These are phyloP conservation scores for Exephanes ischioxanthus DNA, from an alignment of 2,888 invertebrate genomes.

Conservation along the genomic window DNA sequence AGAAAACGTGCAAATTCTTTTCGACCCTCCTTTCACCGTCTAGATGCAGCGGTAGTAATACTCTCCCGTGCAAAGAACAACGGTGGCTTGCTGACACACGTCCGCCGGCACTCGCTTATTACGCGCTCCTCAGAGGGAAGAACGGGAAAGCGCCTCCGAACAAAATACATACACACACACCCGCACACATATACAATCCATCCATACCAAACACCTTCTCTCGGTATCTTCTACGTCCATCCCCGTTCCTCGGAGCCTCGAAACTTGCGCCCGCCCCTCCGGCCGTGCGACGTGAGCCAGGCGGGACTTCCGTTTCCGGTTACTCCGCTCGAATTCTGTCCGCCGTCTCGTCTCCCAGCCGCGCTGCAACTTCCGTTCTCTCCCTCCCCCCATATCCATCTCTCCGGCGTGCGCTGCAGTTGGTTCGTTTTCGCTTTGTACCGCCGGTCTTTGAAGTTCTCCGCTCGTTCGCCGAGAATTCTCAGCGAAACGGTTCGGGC, in stretches of 20 bases:
- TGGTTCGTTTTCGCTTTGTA: conserved; percentile 43
- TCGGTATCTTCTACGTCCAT: conserved; percentile 8
- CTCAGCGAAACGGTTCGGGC: conserved; percentile 8
- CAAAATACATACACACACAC: not conserved
- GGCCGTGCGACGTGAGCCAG: conserved; percentile 55
- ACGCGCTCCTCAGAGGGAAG: not conserved
- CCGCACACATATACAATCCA: not conserved
- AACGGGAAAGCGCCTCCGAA: not conserved
- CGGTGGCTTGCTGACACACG: not conserved
- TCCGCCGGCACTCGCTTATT: not conserved
- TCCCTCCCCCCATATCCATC: conserved; percentile 50
- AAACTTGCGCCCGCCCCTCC: conserved; percentile 52
- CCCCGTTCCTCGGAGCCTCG: conserved; percentile 43
- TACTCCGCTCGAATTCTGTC: conserved; percentile 58
- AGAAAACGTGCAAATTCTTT: not conserved
- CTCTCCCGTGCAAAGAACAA: not conserved
- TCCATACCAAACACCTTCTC: not conserved
- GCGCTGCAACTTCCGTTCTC: conserved; percentile 63
- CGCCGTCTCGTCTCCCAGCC: conserved; percentile 31
- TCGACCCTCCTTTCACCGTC: not conserved
- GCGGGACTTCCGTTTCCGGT: conserved; percentile 67
- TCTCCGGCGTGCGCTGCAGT: conserved; percentile 35
- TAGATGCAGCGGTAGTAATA: not conserved
- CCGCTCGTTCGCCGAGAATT: conserved; percentile 44
- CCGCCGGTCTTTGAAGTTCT: conserved; percentile 53